Base-by-base conservation (phyloP, 2,888 invertebrate species). In the Timandra comae region DNA sequence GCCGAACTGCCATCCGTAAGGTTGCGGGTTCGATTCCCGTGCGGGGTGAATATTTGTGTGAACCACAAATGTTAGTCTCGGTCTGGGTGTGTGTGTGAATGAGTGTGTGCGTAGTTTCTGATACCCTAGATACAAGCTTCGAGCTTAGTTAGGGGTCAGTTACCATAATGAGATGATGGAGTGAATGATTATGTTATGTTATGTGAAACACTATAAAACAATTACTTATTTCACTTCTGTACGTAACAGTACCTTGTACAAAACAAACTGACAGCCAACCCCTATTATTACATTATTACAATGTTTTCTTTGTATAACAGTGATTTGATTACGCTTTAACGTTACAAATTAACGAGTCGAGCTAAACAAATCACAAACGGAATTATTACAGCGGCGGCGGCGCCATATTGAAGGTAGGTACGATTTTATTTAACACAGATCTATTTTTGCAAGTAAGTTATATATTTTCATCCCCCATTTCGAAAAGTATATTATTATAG, bases 271-370 rank as follows among this genome's bases (percentile, higher is more conserved):
- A 56, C 56, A 56, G 46, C 41, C 29, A 29, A 41, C 24, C 46
- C 39, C 43, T 32, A 8, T 22, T 9, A 22, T 8, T 9, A 22
- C 7, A 20, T 8, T 41, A 42, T 56, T 68, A 68, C 66, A 67
- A 60, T 65, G 54, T 56, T n/a, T n/a, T n/a, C n/a, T n/a, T n/a
- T n/a, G n/a, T n/a, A n/a, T n/a, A n/a, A n/a, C n/a, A n/a, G n/a
- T n/a, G 43, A 51, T 46, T 52, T 47, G 55, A 62, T 67, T 63
- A 47, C 50, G 48, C 43, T 53, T 29, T 25, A 28, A 35, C 33
- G 29, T 40, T 34, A 55, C 54, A 52, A 45, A 52, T 49, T 42
- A 29, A 38, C 26, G 30, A 37, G 3, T 4, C 2, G n/a, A 22
- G 9, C 22, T 5, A 6, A 20, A 7, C 20, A 5, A n/a, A 22